These are phyloP conservation scores for Phymorhynchus buccinoides DNA, from an alignment of 1,140 invertebrate genomes.

Conservation along the genomic window DNA sequence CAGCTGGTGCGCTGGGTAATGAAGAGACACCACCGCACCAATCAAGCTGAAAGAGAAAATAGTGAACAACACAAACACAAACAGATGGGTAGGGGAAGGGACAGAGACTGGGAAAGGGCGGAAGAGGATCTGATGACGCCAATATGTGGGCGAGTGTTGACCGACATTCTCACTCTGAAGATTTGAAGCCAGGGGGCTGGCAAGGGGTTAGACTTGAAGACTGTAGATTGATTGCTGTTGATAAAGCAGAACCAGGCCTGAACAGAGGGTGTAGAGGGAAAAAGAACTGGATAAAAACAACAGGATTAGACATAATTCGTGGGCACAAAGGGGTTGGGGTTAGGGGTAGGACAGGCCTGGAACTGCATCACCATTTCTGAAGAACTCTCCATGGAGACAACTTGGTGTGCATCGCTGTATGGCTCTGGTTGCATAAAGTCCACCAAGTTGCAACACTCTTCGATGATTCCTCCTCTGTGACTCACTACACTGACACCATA, in stretches of 20 bases:
- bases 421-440: background rate
- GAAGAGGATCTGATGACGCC: background rate
- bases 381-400: too few relatives aligned
- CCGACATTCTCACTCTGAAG: background rate
- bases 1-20: background rate
- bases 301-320: background rate
- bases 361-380: too few relatives aligned
- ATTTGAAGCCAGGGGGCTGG: background rate
- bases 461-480: background rate
- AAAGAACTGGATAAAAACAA: background rate
- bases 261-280: background rate
- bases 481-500: background rate
- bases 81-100: background rate
- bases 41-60: constrained; percentile 10
- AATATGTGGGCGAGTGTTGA: background rate
- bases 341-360: background rate
- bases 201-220: background rate
- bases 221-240: background rate
- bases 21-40: background rate
- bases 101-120: background rate
- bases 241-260: background rate
- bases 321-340: too few relatives aligned
- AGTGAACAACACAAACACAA: constrained; percentile 6
- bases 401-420: background rate
- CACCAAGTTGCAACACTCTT: background rate